A percentile compares a stretch with the other conserved stretches of the same genome.
Conservation (phyloP, 2,113 vertebrate species). For the Echinops telfairi region DNA sequence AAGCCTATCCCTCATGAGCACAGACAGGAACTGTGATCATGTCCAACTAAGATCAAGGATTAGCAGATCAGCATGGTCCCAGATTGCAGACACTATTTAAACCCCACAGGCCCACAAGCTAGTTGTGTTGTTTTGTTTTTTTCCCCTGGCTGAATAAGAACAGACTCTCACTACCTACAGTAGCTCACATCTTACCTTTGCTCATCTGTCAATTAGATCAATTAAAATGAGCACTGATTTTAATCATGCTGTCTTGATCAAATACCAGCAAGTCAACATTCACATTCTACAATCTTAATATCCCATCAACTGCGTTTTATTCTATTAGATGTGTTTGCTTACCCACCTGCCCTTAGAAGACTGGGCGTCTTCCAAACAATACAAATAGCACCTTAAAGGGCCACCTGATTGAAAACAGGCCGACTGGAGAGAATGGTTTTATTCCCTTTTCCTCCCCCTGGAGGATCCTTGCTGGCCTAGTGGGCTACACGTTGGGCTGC, state of each 20-base stretch:
- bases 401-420: conserved; percentile 48
- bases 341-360: conserved; percentile 66
- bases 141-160: conserved; percentile 82
- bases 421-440: conserved; percentile 61
- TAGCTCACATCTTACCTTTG: conserved; percentile 81
- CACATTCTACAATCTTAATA: conserved; percentile 52
- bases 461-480: too few species aligned
- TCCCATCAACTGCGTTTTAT: conserved; percentile 79
- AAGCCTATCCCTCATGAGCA: conserved; percentile 91
- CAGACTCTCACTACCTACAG: conserved; percentile 81
- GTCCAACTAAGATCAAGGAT: conserved; percentile 91
- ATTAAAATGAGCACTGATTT: conserved; percentile 82
- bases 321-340: conserved; percentile 82
- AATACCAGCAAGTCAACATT: conserved; percentile 72
- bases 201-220: conserved; percentile 81
- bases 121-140: conserved; percentile 80
- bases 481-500: too few species aligned
- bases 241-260: conserved; percentile 81
- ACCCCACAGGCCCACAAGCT: conserved; percentile 85
- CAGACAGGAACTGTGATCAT: conserved; percentile 90
- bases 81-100: conserved; percentile 91
- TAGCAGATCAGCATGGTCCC: conserved; percentile 89
- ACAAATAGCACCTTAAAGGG: conserved; percentile 63
- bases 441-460: neutral
- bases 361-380: conserved; percentile 38